A percentile compares a stretch with the other conserved stretches of the same genome.
Conservation (phyloP, 2,113 vertebrate species). For the Lepisosteus oculatus region DNA sequence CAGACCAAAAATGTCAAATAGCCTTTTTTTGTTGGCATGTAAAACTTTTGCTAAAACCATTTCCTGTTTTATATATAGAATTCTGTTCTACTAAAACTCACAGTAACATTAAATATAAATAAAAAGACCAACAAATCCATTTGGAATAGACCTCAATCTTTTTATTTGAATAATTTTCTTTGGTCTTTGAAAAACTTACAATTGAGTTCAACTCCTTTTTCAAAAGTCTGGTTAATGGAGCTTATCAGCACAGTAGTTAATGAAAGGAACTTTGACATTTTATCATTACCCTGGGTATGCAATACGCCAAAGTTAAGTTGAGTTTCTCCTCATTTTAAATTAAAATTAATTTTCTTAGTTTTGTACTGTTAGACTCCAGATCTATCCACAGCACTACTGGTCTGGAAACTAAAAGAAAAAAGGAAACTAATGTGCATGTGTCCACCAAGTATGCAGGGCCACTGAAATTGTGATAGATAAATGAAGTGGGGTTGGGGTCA, state of each 20-base stretch:
- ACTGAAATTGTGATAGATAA: background rate
- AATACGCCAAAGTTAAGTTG: background rate
- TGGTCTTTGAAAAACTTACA: background rate
- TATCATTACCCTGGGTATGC: background rate
- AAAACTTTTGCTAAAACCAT: too few species aligned
- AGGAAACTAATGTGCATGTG: background rate
- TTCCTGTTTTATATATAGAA: too few species aligned
- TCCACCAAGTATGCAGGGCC: background rate
- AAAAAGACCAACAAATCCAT: too few species aligned
- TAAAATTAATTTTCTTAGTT: background rate
- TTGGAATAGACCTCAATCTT: background rate
- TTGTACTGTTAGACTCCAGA: background rate
- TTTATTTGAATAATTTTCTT: conserved; percentile 14
- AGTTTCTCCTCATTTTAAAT: background rate
- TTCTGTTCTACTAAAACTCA: too few species aligned
- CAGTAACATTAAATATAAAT: too few species aligned
- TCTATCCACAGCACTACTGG: background rate
- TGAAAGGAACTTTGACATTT: background rate
- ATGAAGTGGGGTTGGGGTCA: background rate
- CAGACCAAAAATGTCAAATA: too few species aligned
- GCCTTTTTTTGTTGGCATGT: too few species aligned
- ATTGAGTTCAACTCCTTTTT: background rate
- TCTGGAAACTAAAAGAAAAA: background rate
- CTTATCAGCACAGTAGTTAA: background rate
- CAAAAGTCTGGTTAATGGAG: background rate